phyloP scores from a whole-genome alignment of 2,888 invertebrate genomes.

The Rotaria macrura region DNA sequence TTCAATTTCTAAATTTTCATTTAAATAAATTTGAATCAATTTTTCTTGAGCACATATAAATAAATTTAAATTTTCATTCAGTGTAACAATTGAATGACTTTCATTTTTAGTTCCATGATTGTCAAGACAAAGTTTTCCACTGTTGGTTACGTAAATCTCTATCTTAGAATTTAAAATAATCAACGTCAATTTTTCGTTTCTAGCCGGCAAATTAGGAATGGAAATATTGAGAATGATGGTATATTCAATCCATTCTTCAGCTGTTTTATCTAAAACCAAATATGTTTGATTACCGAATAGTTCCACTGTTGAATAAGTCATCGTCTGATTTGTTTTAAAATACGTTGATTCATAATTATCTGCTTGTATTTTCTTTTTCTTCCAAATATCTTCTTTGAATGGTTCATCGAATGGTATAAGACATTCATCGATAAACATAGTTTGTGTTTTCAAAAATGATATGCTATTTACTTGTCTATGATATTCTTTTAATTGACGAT shows the following conservation, averaged over 20 bases:
- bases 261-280: not conserved
- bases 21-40: not conserved
- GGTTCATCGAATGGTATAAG: not conserved
- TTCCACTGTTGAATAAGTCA: not conserved
- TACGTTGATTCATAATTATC: not conserved
- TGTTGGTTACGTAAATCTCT: not conserved
- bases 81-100: not conserved
- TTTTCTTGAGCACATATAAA: not conserved
- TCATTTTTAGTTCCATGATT: not conserved
- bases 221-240: not conserved
- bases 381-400: not conserved
- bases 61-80: not conserved
- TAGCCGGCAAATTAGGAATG: not conserved
- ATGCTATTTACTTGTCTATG: not conserved
- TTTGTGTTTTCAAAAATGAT: not conserved
- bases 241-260: not conserved
- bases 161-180: not conserved
- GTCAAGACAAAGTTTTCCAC: not conserved
- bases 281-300: not conserved
- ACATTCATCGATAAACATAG: not conserved
- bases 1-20: not conserved
- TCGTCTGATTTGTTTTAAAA: not conserved
- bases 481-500: not conserved
- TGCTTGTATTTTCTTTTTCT: not conserved
- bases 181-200: not conserved